Evolutionary conservation across 2,888 invertebrate genomes (phyloP), one percentile per base, ranked within the genome.

Genomic region (Marronus borbonicus): DNA sequence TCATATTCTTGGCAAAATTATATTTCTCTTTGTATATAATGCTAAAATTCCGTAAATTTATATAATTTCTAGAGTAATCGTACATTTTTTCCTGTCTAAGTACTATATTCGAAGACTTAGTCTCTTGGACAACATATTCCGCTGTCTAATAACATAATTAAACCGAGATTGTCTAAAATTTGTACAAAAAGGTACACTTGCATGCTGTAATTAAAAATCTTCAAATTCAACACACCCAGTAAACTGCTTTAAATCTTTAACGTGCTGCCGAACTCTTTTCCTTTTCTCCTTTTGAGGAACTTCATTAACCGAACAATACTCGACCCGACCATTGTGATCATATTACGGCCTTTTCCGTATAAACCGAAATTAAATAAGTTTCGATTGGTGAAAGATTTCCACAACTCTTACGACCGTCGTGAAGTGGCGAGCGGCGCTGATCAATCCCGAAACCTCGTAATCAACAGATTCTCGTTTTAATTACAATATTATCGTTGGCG

Each of bases 381-480:
- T 44, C 44, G 12, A 44, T 12, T 44, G 44, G 44, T 36, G 64
- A 64, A 64, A 64, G 28, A 52, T 55, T 36, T 31, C n/a, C 17
- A 65, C 17, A 17, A 1, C 50, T 31, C 49, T 7, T 44, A 12
- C 10, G 44, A 12, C 2, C 12, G 44, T 44, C 5, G 44, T 12
- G 12, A 44, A 12, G 12, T 44, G 12, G 8, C 44, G 44, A 44
- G 44, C 44, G 44, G 44, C 12, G 12, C 12, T 28, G 68, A 68
- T 36, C 44, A 68, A 66, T 49, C 44, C 68, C 2, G n/a, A 55
- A 3, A n/a, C 28, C 55, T 44, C 28, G 24, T 58, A 74, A 74
- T 60, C 58, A n/a, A 72, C 58, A 24, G 58, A 72, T 72, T 72
- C 72, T 72, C 17, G 58, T 72, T 72, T 72, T 72, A 72, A 72